Percentiles rank a stretch among this genome's conserved stretches.
These are phyloP conservation scores for Anorthoa munda DNA, from an alignment of 2,888 invertebrate species.

Conservation along the genomic window DNA sequence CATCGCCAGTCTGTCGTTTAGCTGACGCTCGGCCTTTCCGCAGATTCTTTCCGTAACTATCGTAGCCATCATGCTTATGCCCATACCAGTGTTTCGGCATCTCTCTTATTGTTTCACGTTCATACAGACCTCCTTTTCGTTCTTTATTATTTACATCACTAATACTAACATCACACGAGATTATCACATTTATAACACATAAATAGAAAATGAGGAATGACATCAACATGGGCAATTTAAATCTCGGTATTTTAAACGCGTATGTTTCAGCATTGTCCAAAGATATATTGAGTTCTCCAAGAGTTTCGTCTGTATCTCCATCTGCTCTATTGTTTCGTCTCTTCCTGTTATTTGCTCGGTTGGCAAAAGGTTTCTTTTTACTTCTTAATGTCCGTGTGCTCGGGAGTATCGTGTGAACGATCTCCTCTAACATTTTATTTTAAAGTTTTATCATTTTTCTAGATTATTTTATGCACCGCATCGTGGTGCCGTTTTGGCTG, in stretches of 20 bases:
- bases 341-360: constrained; percentile 76
- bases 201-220: constrained; percentile 84
- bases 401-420: constrained; percentile 86
- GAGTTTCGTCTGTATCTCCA: constrained; percentile 63
- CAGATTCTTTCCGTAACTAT: constrained; percentile 70
- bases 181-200: constrained; percentile 88
- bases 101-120: constrained; percentile 70
- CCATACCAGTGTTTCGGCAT: constrained; percentile 73
- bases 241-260: constrained; percentile 79
- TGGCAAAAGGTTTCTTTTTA: constrained; percentile 75
- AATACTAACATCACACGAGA: constrained; percentile 88
- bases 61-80: constrained; percentile 72
- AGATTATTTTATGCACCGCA: constrained; percentile 71
- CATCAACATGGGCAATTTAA: constrained; percentile 74
- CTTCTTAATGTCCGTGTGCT: constrained; percentile 74
- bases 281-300: constrained; percentile 72
- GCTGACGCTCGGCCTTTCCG: constrained; percentile 74
- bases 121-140: constrained; percentile 69
- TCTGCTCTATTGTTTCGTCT: constrained; percentile 75
- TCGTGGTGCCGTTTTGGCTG: constrained; percentile 65
- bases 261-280: constrained; percentile 88
- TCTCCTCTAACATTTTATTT: constrained; percentile 87
- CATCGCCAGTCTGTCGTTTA: constrained; percentile 77
- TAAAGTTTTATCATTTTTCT: constrained; percentile 84
- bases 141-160: constrained; percentile 81